A percentile compares a stretch with the other conserved stretches of the same genome.
Evolutionary conservation across 2,888 invertebrate species (phyloP).

Genomic region (Bombylius major): DNA sequence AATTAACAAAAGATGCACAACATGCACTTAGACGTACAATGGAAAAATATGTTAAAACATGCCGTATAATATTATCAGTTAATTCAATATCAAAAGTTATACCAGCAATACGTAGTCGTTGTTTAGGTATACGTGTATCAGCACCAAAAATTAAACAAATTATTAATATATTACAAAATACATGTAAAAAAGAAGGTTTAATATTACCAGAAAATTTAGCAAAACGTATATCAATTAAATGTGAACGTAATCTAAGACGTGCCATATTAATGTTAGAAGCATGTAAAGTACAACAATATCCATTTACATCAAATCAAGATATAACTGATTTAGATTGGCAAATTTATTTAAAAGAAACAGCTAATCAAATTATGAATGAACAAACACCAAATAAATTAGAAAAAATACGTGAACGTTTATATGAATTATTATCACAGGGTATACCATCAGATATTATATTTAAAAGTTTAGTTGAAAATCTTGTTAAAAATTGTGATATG

Average conservation of each 20-base stretch:
- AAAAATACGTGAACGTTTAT: constrained; percentile 75
- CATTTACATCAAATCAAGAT: constrained; percentile 64
- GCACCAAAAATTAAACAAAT: constrained; percentile 77
- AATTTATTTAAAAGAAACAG: constrained; percentile 72
- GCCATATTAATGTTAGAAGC: constrained; percentile 91
- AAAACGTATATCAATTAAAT: constrained; percentile 59
- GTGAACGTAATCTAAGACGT: constrained; percentile 78
- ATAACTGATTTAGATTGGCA: constrained; percentile 91
- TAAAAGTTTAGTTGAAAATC: constrained; percentile 67
- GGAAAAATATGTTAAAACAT: constrained; percentile 96
- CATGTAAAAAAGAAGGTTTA: constrained; percentile 73
- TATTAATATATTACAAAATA: constrained; percentile 44
- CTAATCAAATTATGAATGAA: constrained; percentile 69
- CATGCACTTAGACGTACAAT: constrained; percentile 95
- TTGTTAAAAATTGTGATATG: constrained; percentile 82
- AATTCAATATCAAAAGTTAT: constrained; percentile 92
- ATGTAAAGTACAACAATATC: constrained; percentile 83
- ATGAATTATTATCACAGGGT: constrained; percentile 87
- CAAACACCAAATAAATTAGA: constrained; percentile 76
- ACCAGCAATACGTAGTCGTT: constrained; percentile 93
- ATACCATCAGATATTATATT: constrained; percentile 90
- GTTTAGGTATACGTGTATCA: constrained; percentile 81
- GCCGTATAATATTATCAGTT: constrained; percentile 85
- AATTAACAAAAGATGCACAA: constrained; percentile 92
- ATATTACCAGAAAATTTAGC: constrained; percentile 65